Conservation (phyloP, 2,113 vertebrate genomes). For the Miniopterus natalensis region DNA sequence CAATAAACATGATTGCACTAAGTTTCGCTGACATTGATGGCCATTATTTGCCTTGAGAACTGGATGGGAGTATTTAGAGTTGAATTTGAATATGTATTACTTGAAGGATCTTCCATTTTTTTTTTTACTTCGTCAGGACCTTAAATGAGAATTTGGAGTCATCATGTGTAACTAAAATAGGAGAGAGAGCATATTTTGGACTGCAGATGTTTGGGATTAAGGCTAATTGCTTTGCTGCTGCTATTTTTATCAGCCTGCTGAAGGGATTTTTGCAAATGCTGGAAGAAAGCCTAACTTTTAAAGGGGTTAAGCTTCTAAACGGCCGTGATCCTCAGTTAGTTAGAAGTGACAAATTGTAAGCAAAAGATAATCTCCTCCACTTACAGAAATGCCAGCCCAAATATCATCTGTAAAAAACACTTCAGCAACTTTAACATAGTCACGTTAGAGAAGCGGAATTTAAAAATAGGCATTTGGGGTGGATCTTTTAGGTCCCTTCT, state of each 20-base stretch:
- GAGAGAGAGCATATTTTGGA: constrained; percentile 17
- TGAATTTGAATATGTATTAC: constrained; percentile 5
- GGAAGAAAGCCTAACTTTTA: constrained; percentile 64
- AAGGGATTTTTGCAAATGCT: constrained; percentile 71
- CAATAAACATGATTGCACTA: background rate
- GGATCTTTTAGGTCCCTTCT: constrained; percentile 2
- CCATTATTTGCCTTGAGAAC: constrained; percentile 19
- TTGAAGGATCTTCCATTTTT: background rate
- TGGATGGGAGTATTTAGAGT: background rate
- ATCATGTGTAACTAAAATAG: constrained; percentile 37
- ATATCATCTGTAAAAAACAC: constrained; percentile 69
- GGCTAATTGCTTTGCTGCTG: constrained; percentile 70
- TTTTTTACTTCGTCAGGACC: constrained; percentile 7
- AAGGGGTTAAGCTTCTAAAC: constrained; percentile 75
- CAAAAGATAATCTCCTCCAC: constrained; percentile 71
- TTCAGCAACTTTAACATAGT: constrained; percentile 69
- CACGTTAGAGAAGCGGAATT: constrained; percentile 46
- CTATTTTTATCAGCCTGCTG: constrained; percentile 70
- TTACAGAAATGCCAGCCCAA: constrained; percentile 76
- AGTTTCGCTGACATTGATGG: background rate
- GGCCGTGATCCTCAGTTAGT: constrained; percentile 70
- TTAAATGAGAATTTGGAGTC: constrained; percentile 55
- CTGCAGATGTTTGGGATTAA: constrained; percentile 72
- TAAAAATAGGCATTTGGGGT: constrained; percentile 47
- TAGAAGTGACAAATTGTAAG: constrained; percentile 75